Evolutionary conservation across 1,140 invertebrate genomes (phyloP).

Genomic region (Helicoverpa zea): DNA sequence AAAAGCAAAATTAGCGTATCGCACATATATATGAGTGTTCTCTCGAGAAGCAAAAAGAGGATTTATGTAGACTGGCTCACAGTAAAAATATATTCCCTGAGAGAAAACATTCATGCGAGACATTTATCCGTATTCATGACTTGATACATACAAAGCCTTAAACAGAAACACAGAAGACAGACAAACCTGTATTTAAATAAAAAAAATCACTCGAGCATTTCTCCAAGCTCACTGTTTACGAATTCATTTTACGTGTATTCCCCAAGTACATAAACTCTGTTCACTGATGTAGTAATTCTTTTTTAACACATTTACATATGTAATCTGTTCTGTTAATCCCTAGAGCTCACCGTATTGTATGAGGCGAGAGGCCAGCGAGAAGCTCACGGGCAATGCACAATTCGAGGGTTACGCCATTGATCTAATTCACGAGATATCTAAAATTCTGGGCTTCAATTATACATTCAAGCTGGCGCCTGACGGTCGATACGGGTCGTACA

Average conservation of each 20-base stretch:
- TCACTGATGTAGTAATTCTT: conserved; percentile 41
- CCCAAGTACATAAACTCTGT: conserved; percentile 43
- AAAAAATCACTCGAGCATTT: conserved; percentile 44
- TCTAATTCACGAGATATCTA: conserved; percentile 95
- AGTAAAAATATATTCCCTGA: conserved; percentile 58
- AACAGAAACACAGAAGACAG: conserved; percentile 42
- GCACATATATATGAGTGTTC: conserved; percentile 54
- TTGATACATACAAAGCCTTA: conserved; percentile 53
- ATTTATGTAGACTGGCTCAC: conserved; percentile 55
- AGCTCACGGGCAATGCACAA: conserved; percentile 94
- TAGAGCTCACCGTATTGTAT: conserved; percentile 97
- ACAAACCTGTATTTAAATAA: conserved; percentile 50
- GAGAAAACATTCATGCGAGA: conserved; percentile 52
- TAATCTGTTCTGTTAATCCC: conserved; percentile 60
- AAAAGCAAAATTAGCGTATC: conserved; percentile 67
- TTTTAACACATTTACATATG: conserved; percentile 56
- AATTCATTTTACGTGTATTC: conserved; percentile 49
- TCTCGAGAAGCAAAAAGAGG: conserved; percentile 50
- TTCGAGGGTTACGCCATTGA: conserved; percentile 96
- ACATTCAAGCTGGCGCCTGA: conserved; percentile 94
- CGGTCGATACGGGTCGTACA: conserved; percentile 93
- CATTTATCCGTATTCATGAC: conserved; percentile 52
- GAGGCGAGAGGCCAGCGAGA: conserved; percentile 93
- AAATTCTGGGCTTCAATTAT: conserved; percentile 96
- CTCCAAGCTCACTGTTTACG: conserved; percentile 37